Evolutionary conservation across 2,113 vertebrate species (phyloP).

Genomic region (Notarius lentiginosus): DNA sequence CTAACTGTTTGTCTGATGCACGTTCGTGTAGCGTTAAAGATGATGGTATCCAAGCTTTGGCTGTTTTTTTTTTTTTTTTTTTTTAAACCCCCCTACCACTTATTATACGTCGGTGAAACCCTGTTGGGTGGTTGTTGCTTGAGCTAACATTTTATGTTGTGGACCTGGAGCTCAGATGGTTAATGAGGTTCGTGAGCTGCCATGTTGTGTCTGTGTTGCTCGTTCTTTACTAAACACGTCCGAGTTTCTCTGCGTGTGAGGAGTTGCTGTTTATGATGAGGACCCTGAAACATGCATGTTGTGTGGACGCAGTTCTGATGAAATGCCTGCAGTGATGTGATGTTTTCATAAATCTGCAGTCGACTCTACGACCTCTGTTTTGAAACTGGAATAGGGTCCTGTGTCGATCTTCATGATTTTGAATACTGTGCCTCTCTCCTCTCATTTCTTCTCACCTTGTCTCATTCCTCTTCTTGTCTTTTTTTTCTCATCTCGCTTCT

Average conservation of each 20-base stretch:
- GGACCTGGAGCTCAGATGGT: not conserved
- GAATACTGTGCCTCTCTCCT: not conserved
- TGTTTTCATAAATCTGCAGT: not conserved
- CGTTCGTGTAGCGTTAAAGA: not conserved
- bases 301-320: not conserved
- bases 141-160: not conserved
- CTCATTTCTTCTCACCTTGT: not conserved
- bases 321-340: not conserved
- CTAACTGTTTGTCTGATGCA: not conserved
- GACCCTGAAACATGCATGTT: not conserved
- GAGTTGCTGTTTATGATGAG: not conserved
- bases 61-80: too few species aligned
- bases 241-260: not conserved
- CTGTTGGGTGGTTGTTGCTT: not conserved
- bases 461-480: not conserved
- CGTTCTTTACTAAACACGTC: not conserved
- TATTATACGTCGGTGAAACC: not conserved
- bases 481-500: conserved; percentile 1
- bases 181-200: not conserved
- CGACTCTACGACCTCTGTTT: not conserved
- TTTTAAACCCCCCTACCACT: not conserved
- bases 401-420: not conserved
- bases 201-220: not conserved
- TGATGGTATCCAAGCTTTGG: too few species aligned
- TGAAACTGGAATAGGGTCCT: not conserved